Conservation (phyloP, 2,888 invertebrate species). For the Nezara viridula region DNA sequence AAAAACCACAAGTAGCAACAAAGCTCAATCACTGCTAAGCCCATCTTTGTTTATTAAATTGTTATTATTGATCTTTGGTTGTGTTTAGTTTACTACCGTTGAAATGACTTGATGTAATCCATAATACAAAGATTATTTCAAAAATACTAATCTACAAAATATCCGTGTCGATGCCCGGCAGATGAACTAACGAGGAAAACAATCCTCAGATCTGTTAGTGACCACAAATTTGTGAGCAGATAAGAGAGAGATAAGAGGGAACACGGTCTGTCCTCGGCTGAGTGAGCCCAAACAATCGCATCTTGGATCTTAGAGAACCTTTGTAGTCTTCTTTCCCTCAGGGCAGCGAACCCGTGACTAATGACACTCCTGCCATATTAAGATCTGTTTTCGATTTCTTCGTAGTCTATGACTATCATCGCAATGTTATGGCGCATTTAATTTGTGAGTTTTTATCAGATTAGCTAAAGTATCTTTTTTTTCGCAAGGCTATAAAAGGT, state of each 20-base stretch:
- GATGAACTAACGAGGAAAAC: not conserved
- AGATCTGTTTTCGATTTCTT: not conserved
- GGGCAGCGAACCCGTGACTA: not conserved
- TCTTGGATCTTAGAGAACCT: not conserved
- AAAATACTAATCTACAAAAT: no score
- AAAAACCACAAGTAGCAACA: no score
- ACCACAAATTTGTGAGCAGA: not conserved
- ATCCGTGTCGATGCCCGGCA: not conserved
- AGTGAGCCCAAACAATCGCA: slow-evolving; percentile 15
- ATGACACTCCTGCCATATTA: not conserved
- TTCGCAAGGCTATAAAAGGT: no score
- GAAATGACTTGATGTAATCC: no score
- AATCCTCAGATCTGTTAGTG: not conserved
- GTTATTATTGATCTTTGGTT: no score
- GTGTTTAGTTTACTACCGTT: no score
- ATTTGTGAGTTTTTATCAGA: no score
- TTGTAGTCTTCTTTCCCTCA: not conserved
- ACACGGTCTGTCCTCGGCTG: not conserved
- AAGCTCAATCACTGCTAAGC: no score
- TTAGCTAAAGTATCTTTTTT: no score
- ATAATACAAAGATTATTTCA: no score
- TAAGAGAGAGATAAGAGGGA: not conserved
- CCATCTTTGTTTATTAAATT: no score
- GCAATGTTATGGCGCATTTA: no score
- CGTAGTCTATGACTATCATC: not conserved